Conservation (phyloP, 2,797 vertebrate genomes). For the Sebastes diploproa region DNA sequence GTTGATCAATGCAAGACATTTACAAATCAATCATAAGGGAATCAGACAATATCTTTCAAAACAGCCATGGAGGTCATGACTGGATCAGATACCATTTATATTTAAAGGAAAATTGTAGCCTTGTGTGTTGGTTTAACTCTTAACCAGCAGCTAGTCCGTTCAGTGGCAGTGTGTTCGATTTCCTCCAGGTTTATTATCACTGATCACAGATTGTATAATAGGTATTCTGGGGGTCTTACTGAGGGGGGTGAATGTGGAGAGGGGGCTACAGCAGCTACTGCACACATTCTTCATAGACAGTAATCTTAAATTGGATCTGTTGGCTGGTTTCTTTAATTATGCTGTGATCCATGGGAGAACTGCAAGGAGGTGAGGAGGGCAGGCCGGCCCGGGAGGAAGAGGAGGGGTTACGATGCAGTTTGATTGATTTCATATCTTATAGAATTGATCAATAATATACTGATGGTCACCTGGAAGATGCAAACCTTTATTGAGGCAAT, state of each 20-base stretch:
- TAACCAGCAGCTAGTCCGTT: neutral
- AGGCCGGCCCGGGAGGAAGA: neutral
- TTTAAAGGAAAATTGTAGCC: neutral
- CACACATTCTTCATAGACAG: constrained; percentile 77
- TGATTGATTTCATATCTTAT: constrained; percentile 54
- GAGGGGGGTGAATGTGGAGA: neutral
- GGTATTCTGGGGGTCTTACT: constrained; percentile 27
- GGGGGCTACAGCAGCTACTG: constrained; percentile 7
- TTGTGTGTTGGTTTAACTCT: neutral
- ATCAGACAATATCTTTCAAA: neutral
- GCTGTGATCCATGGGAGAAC: constrained; percentile 59
- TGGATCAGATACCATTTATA: neutral
- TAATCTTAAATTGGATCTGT: constrained; percentile 85
- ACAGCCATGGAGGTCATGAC: neutral
- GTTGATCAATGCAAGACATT: neutral
- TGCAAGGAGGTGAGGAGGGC: constrained; percentile 35
- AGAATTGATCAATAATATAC: constrained; percentile 45
- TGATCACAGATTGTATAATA: constrained; percentile 56
- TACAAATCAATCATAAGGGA: neutral
- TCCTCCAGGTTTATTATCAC: constrained; percentile 48
- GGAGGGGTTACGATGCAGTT: constrained; percentile 14
- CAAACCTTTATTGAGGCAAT: neutral
- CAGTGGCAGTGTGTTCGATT: constrained; percentile 5
- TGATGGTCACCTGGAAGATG: neutral
- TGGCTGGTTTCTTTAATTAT: constrained; percentile 85